These are phyloP conservation scores for Drosophila histrio DNA, from an alignment of 2,888 invertebrate genomes.

Conservation along the genomic window DNA sequence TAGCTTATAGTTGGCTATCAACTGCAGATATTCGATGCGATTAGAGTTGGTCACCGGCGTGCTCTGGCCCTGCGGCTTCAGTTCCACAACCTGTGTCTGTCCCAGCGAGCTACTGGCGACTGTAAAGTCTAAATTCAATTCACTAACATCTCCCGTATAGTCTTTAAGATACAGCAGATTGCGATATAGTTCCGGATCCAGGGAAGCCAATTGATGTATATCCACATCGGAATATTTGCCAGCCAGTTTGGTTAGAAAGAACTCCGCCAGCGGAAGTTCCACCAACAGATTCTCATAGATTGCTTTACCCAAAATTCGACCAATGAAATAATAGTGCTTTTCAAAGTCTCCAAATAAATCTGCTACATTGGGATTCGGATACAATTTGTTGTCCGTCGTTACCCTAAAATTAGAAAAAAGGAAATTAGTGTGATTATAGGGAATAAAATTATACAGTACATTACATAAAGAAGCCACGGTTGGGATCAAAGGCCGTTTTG, in stretches of 20 bases:
- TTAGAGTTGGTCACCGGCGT: slow-evolving; percentile 96
- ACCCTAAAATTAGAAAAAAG: slow-evolving; percentile 83
- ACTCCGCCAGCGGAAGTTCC: slow-evolving; percentile 97
- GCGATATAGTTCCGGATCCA: slow-evolving; percentile 94
- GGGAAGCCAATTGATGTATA: slow-evolving; percentile 95
- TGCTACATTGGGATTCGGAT: slow-evolving; percentile 97
- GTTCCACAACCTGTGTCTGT: slow-evolving; percentile 93
- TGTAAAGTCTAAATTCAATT: slow-evolving; percentile 96
- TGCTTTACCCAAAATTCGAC: slow-evolving; percentile 97
- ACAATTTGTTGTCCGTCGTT: slow-evolving; percentile 96
- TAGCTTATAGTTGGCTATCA: slow-evolving; percentile 97
- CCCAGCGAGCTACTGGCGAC: slow-evolving; percentile 95
- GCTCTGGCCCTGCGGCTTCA: slow-evolving; percentile 95
- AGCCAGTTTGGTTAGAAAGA: slow-evolving; percentile 95
- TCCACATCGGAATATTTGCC: slow-evolving; percentile 90
- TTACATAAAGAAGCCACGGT: slow-evolving; percentile 93
- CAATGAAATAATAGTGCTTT: slow-evolving; percentile 97
- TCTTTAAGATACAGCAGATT: slow-evolving; percentile 95
- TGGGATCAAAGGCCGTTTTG: slow-evolving; percentile 98
- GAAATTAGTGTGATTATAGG: not conserved
- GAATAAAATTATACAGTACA: slow-evolving; percentile 49
- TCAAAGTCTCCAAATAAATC: slow-evolving; percentile 93
- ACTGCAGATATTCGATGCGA: slow-evolving; percentile 97
- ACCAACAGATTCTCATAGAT: slow-evolving; percentile 97
- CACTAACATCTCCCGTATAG: slow-evolving; percentile 93